Conservation (phyloP, 2,797 vertebrate genomes). For the Sparidentex hasta region DNA sequence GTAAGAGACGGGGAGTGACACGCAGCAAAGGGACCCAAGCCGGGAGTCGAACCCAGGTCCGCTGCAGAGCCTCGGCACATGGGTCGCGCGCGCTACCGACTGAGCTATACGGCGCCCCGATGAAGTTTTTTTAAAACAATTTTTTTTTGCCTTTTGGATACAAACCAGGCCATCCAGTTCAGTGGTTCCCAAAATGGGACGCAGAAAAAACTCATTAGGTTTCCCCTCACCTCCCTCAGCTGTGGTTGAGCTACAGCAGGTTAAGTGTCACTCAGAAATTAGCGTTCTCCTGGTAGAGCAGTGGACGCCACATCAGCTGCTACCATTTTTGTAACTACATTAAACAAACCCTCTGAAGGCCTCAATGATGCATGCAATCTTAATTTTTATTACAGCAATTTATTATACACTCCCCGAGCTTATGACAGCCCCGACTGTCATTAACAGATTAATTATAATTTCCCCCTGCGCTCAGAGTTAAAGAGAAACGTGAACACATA, state of each 20-base stretch:
- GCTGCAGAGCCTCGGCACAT: too few species aligned
- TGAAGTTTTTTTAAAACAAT: constrained; percentile 48
- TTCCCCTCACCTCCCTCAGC: constrained; percentile 78
- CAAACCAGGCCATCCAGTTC: constrained; percentile 93
- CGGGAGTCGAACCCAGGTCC: too few species aligned
- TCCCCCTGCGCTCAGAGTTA: constrained; percentile 84
- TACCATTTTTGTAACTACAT: constrained; percentile 92
- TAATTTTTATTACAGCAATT: constrained; percentile 94
- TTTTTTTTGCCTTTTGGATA: constrained; percentile 61
- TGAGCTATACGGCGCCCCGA: too few species aligned
- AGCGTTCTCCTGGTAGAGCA: constrained; percentile 85
- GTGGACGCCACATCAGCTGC: constrained; percentile 87
- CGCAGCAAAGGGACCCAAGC: too few species aligned
- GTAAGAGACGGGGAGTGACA: too few species aligned
- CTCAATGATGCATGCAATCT: constrained; percentile 91
- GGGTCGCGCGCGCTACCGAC: too few species aligned
- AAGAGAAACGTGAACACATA: constrained; percentile 81
- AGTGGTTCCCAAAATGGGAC: constrained; percentile 88
- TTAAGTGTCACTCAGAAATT: constrained; percentile 88
- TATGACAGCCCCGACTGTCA: constrained; percentile 92
- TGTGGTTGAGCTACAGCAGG: constrained; percentile 84
- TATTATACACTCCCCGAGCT: constrained; percentile 89
- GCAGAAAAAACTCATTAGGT: constrained; percentile 79
- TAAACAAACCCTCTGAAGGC: constrained; percentile 91
- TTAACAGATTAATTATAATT: constrained; percentile 94